These are phyloP conservation scores for Ommatoiulus sabulosus DNA, from an alignment of 2,888 invertebrate genomes.

Conservation along the genomic window DNA sequence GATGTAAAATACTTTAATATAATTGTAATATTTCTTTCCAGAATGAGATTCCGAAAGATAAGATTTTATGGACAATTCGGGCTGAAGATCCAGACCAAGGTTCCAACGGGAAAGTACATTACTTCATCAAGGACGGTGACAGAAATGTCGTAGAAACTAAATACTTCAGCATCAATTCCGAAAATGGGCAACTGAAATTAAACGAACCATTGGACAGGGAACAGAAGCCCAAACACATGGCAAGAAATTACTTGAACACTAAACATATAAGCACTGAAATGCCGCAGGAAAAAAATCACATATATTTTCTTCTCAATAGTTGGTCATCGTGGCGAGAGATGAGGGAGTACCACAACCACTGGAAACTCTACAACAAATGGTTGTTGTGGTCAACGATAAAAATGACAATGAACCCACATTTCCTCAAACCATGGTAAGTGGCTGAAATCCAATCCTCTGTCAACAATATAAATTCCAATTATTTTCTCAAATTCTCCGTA, in stretches of 20 bases:
- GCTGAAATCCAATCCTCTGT: background rate
- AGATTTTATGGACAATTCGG: slow-evolving; percentile 50
- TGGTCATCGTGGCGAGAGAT: slow-evolving; percentile 52
- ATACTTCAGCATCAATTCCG: slow-evolving; percentile 83
- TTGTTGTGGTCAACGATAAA: slow-evolving; percentile 48
- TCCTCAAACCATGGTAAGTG: slow-evolving; percentile 53
- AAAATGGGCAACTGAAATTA: slow-evolving; percentile 83
- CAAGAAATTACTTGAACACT: slow-evolving; percentile 63
- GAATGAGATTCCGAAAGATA: background rate
- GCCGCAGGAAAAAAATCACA: slow-evolving; percentile 76
- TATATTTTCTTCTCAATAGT: slow-evolving; percentile 24
- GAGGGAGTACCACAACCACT: slow-evolving; percentile 54
- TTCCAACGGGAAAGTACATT: slow-evolving; percentile 55
- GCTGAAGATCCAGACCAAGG: slow-evolving; percentile 57
- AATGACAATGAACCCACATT: slow-evolving; percentile 56
- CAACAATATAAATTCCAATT: no score
- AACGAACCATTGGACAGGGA: slow-evolving; percentile 85
- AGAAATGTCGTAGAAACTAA: slow-evolving; percentile 70
- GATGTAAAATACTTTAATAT: background rate
- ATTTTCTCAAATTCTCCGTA: no score
- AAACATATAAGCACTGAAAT: slow-evolving; percentile 68
- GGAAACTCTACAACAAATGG: slow-evolving; percentile 50
- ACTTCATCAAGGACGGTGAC: slow-evolving; percentile 51
- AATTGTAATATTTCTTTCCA: background rate
- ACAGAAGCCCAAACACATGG: slow-evolving; percentile 75